phyloP scores from a whole-genome alignment of 1,140 invertebrate genomes.

The Bombus fervidus region DNA sequence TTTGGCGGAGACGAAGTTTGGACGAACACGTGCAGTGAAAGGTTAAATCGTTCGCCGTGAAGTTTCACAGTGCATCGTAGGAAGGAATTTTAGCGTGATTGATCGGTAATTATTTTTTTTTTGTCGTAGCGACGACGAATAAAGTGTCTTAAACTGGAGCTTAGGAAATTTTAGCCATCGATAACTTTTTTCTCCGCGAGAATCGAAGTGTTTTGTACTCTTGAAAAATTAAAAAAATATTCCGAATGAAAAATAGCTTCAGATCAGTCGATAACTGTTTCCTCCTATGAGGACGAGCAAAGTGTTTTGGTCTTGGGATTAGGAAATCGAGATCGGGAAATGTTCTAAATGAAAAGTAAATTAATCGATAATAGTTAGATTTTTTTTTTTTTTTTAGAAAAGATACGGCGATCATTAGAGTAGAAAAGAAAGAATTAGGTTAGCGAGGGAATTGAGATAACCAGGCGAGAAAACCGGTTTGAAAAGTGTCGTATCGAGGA shows the following conservation, averaged over 20 bases:
- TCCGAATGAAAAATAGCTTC: no score
- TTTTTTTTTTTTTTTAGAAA: not conserved
- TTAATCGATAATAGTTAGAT: not conserved
- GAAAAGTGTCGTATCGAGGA: not conserved
- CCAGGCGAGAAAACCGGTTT: not conserved
- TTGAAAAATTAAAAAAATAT: no score
- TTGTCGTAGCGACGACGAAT: not conserved
- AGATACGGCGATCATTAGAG: not conserved
- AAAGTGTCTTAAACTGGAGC: not conserved
- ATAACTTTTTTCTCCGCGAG: no score
- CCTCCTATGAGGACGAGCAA: no score
- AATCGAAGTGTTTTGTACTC: no score
- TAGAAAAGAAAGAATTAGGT: constrained; percentile 1
- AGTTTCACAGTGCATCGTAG: not conserved
- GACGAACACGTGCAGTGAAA: not conserved
- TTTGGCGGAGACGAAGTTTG: not conserved
- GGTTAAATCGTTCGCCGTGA: not conserved
- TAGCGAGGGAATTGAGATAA: not conserved
- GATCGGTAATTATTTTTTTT: no score
- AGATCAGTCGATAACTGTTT: no score
- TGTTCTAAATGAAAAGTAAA: not conserved
- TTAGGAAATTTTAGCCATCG: not conserved
- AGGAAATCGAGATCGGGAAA: not conserved
- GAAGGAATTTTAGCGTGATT: no score
- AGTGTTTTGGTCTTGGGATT: not conserved